Evolutionary conservation across 2,797 vertebrate species (phyloP).

Genomic region (Acanthurus lineatus): DNA sequence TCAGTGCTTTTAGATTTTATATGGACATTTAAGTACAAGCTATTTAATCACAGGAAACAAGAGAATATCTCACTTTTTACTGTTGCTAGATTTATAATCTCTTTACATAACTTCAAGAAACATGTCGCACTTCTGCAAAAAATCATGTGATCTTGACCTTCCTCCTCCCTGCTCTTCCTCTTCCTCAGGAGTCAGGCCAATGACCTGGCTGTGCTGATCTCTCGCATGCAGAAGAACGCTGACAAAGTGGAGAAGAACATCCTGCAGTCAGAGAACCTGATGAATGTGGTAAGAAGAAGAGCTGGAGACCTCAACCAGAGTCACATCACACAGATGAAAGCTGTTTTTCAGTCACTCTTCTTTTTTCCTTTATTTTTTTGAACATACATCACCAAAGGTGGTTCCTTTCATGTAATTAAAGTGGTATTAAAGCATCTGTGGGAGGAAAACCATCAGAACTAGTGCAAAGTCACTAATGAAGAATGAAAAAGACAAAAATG

Average conservation of each 20-base stretch:
- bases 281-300: conserved; percentile 84
- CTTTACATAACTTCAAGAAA: background rate
- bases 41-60: too few relatives aligned
- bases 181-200: conserved; percentile 83
- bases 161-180: background rate
- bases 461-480: too few relatives aligned
- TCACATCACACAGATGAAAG: too few relatives aligned
- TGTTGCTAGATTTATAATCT: background rate
- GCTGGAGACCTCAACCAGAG: background rate
- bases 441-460: background rate
- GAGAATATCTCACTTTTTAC: too few relatives aligned
- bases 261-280: conserved; percentile 85
- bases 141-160: background rate
- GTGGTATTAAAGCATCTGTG: background rate
- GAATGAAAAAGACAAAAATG: too few relatives aligned
- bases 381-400: background rate
- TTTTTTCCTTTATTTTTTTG: background rate
- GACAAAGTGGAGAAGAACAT: conserved; percentile 94
- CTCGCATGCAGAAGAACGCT: conserved; percentile 91
- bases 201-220: conserved; percentile 88
- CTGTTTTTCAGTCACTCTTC: too few relatives aligned
- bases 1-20: background rate
- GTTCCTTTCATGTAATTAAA: background rate
- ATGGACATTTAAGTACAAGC: too few relatives aligned
- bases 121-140: background rate